These are phyloP conservation scores for Gymnopithys bicolor DNA, from an alignment of 2,797 vertebrate genomes.

Conservation along the genomic window DNA sequence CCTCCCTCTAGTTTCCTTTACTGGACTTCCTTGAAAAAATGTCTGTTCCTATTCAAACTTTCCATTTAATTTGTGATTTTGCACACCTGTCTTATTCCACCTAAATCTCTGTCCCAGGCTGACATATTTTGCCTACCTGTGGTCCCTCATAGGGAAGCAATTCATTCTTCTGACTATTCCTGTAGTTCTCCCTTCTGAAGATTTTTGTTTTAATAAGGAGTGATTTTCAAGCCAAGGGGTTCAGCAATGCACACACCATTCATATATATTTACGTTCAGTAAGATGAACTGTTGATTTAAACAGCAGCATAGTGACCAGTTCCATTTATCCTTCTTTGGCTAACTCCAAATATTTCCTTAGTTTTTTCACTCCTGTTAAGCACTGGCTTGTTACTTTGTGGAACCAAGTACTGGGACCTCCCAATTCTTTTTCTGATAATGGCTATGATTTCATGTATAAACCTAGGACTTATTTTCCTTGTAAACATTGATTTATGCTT, in stretches of 20 bases:
- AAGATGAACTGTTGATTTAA: neutral
- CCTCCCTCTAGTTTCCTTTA: neutral
- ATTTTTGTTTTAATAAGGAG: neutral
- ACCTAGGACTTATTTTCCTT: neutral
- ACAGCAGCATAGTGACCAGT: neutral
- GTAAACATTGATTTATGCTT: neutral
- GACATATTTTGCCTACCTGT: neutral
- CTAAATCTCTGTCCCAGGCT: neutral
- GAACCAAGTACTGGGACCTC: neutral
- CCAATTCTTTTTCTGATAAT: neutral
- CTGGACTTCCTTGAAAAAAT: neutral
- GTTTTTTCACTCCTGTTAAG: neutral
- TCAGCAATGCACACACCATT: neutral
- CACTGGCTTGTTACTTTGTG: neutral
- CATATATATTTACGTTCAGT: neutral
- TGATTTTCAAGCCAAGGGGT: neutral
- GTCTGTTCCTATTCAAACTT: neutral
- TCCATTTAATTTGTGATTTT: neutral
- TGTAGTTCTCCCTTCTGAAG: neutral
- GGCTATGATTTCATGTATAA: neutral
- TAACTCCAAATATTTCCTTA: neutral
- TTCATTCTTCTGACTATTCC: neutral
- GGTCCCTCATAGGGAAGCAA: neutral
- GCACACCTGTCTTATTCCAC: neutral
- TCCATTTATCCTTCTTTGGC: neutral